Percentiles rank a stretch among this genome's conserved stretches.
Conservation (phyloP, 2,888 invertebrate species). For the Tanypteryx hageni region DNA sequence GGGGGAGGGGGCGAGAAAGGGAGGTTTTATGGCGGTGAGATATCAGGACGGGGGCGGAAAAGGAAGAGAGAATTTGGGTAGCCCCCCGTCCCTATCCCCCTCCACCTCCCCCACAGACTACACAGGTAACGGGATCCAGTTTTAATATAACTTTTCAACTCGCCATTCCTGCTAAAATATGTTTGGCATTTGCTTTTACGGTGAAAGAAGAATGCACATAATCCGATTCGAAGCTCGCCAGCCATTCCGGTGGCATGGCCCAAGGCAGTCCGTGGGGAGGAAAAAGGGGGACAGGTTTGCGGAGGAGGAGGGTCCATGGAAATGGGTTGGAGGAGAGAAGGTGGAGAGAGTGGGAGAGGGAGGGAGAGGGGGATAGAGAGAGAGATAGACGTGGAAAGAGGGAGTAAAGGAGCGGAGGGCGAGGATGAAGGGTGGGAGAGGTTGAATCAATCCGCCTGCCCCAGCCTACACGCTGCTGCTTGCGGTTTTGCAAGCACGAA, state of each 20-base stretch:
- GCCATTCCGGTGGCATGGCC: conserved; percentile 65
- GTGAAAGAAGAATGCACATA: conserved; percentile 69
- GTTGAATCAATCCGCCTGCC: conserved; percentile 66
- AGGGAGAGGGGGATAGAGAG: no score
- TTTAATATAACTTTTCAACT: conserved; percentile 70
- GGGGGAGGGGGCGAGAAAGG: not conserved
- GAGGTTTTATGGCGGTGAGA: no score
- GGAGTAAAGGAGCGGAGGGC: conserved; percentile 67
- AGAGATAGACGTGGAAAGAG: conserved; percentile 52
- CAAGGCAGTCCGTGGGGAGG: conserved; percentile 55
- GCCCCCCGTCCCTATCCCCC: not conserved
- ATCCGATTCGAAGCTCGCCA: conserved; percentile 69
- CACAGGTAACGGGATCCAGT: conserved; percentile 67
- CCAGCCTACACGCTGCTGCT: conserved; percentile 67
- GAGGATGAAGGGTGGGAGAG: conserved; percentile 69
- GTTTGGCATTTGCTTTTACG: conserved; percentile 70
- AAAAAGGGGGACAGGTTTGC: not conserved
- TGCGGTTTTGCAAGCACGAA: conserved; percentile 59
- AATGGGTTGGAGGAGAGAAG: not conserved
- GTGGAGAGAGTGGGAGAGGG: no score
- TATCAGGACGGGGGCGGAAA: conserved; percentile 65
- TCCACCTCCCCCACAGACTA: conserved; percentile 62
- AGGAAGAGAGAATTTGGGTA: conserved; percentile 40
- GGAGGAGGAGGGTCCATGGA: not conserved
- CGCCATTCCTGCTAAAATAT: conserved; percentile 70